Evolutionary conservation across 1,140 invertebrate genomes (phyloP).

Genomic region (Eciton burchellii): DNA sequence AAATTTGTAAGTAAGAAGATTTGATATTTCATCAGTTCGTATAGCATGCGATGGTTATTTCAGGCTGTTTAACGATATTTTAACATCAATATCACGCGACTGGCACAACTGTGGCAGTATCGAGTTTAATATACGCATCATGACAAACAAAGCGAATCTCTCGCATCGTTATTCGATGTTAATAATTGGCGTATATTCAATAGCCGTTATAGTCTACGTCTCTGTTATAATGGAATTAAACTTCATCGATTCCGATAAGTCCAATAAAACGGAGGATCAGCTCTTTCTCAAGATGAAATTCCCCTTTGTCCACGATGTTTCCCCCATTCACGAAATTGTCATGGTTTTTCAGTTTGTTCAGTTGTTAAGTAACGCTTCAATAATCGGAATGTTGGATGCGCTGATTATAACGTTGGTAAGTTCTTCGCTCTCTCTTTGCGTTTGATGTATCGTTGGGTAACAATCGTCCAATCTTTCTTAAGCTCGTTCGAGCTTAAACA

Average conservation of each 20-base stretch:
- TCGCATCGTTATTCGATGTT: constrained; percentile 29
- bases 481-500: neutral
- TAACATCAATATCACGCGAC: constrained; percentile 41
- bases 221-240: constrained; percentile 26
- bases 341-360: constrained; percentile 31
- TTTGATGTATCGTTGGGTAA: neutral
- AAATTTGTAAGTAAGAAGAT: neutral
- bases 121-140: neutral
- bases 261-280: neutral
- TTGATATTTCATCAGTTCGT: neutral
- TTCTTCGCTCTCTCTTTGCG: neutral
- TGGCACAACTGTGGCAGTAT: neutral
- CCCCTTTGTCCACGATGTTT: constrained; percentile 15
- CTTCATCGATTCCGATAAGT: neutral
- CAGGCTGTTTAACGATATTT: constrained; percentile 44
- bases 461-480: neutral
- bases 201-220: constrained; percentile 10
- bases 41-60: neutral
- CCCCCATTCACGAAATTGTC: constrained; percentile 31
- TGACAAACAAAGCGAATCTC: constrained; percentile 25
- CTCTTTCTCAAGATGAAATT: constrained; percentile 51
- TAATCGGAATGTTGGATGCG: constrained; percentile 43
- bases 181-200: neutral
- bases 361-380: constrained; percentile 25
- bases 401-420: constrained; percentile 41